Conservation (phyloP, 2,113 vertebrate species). For the Balaeniceps rex region DNA sequence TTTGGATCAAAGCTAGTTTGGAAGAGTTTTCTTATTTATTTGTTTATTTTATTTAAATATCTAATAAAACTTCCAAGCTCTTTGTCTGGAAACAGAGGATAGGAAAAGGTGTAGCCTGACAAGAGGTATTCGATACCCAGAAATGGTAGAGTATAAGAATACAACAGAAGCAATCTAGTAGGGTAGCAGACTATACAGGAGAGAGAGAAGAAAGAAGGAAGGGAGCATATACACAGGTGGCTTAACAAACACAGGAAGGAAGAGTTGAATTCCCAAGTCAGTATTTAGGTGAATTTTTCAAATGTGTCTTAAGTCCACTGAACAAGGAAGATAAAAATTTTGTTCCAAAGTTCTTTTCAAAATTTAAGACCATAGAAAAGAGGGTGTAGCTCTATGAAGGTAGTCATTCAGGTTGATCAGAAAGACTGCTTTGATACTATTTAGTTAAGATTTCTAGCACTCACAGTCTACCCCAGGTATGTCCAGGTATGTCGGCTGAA, state of each 20-base stretch:
- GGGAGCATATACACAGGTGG: no score
- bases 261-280: neutral
- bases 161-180: neutral
- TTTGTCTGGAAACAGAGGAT: neutral
- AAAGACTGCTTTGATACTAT: rapidly evolving
- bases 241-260: neutral
- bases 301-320: neutral
- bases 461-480: neutral
- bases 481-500: neutral
- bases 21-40: neutral
- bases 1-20: neutral
- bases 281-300: neutral
- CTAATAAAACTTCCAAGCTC: neutral
- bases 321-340: neutral
- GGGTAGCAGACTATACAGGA: neutral
- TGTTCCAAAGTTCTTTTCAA: neutral
- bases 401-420: neutral
- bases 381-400: neutral
- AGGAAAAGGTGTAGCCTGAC: neutral
- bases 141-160: neutral
- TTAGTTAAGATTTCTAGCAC: neutral
- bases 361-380: neutral
- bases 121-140: neutral
- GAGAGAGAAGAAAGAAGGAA: neutral
- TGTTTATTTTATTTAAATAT: neutral